These are phyloP conservation scores for Melanotaenia nigrans DNA, from an alignment of 2,797 vertebrate genomes.

Conservation along the genomic window DNA sequence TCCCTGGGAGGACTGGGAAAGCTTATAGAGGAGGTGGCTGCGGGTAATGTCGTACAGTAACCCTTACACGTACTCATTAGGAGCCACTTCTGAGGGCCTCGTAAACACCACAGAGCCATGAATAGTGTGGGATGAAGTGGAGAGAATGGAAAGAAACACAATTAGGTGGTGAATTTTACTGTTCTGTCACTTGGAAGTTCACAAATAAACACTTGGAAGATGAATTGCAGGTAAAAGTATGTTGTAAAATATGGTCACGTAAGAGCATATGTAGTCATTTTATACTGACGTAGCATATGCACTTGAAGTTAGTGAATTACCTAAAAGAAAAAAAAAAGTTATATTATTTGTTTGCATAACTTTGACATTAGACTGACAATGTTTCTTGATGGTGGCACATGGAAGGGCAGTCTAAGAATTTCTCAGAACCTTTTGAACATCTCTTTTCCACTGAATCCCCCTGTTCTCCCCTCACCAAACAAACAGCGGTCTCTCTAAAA, in stretches of 20 bases:
- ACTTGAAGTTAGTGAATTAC: neutral
- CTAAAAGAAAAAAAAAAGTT: constrained; percentile 11
- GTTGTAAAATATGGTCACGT: neutral
- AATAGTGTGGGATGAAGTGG: constrained; percentile 52
- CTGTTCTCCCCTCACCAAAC: constrained; percentile 70
- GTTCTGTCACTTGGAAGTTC: constrained; percentile 24
- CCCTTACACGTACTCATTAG: constrained; percentile 79
- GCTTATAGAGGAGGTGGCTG: constrained; percentile 68
- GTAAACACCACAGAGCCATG: constrained; percentile 80
- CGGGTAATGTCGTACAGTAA: constrained; percentile 79
- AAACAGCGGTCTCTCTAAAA: constrained; percentile 80
- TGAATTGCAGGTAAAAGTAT: constrained; percentile 7
- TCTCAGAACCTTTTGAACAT: constrained; percentile 65
- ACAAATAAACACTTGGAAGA: constrained; percentile 21
- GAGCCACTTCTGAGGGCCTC: constrained; percentile 79
- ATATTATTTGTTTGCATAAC: constrained; percentile 14
- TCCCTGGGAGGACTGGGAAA: constrained; percentile 65
- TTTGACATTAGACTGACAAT: constrained; percentile 37
- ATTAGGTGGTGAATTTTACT: constrained; percentile 32
- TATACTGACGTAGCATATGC: neutral
- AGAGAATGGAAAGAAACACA: constrained; percentile 39
- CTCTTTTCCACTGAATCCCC: constrained; percentile 54
- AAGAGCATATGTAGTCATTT: neutral
- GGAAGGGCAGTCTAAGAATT: constrained; percentile 46
- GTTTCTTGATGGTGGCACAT: constrained; percentile 44